A percentile compares a stretch with the other conserved stretches of the same genome.
These are phyloP conservation scores for Melikaiella ostensackeni DNA, from an alignment of 2,888 invertebrate genomes.

Conservation along the genomic window DNA sequence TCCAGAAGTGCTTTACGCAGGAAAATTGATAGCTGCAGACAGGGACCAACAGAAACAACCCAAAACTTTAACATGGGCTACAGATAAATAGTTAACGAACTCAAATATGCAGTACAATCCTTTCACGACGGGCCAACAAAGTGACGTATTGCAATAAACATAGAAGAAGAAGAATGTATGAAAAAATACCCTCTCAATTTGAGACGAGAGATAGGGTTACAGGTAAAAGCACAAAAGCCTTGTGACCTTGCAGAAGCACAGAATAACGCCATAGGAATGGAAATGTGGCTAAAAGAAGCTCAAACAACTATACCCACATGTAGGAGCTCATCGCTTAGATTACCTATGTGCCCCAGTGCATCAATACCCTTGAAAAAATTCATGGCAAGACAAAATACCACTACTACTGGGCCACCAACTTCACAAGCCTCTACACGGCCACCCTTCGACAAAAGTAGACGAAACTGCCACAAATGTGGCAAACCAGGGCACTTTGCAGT, in stretches of 20 bases:
- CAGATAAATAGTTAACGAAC: background rate
- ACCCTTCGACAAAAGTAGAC: no score
- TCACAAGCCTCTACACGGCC: no score
- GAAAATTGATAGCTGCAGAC: background rate
- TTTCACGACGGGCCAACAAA: background rate
- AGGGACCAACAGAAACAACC: background rate
- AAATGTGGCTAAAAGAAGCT: background rate
- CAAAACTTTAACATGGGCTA: background rate
- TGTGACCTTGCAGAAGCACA: background rate
- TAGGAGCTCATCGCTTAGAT: no score
- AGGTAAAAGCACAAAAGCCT: background rate
- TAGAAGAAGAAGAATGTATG: background rate
- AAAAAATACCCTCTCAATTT: background rate
- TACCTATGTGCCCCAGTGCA: no score
- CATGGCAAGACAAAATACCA: no score
- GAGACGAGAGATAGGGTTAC: background rate
- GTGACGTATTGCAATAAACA: background rate
- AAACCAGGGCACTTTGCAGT: no score
- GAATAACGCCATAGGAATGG: background rate
- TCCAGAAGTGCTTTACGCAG: background rate
- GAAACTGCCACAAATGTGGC: no score
- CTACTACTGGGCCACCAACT: no score
- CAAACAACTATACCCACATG: background rate
- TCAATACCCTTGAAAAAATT: no score
- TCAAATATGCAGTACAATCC: background rate